A percentile compares a stretch with the other conserved stretches of the same genome.
phyloP scores from a whole-genome alignment of 1,140 invertebrate genomes.

The Limonius californicus region DNA sequence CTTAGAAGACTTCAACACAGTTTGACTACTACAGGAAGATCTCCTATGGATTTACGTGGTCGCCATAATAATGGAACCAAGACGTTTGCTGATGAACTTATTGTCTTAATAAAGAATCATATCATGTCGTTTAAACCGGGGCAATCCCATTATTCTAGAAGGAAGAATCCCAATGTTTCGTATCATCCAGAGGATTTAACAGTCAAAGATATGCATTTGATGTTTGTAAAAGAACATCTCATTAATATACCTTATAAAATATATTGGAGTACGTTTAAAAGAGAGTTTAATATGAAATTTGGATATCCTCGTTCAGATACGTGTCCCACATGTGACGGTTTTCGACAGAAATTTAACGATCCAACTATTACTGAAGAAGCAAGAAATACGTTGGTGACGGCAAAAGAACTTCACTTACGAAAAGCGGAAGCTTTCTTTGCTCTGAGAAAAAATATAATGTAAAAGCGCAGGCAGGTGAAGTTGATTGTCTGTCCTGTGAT shows the following conservation, averaged over 20 bases:
- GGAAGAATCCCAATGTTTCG: background rate
- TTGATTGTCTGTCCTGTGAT: background rate
- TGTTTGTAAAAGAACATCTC: background rate
- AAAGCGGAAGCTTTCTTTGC: background rate
- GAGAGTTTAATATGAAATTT: background rate
- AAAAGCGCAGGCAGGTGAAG: background rate
- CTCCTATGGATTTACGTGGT: slow-evolving; percentile 12
- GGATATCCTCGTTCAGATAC: background rate
- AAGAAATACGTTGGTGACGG: background rate
- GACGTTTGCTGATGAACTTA: background rate
- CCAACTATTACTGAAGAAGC: background rate
- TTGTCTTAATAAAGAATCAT: background rate
- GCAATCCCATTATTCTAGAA: background rate
- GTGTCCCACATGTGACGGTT: background rate
- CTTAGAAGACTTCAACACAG: background rate
- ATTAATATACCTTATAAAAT: background rate
- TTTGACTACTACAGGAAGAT: background rate
- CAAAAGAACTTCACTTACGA: background rate
- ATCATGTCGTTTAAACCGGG: slow-evolving; percentile 11
- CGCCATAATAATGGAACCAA: background rate
- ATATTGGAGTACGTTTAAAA: background rate
- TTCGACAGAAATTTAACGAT: background rate
- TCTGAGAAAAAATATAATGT: too few relatives aligned
- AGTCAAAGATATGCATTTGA: background rate
- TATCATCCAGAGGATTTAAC: background rate